Conservation (phyloP, 2,797 vertebrate species). For the Pyrocephalus nanus region DNA sequence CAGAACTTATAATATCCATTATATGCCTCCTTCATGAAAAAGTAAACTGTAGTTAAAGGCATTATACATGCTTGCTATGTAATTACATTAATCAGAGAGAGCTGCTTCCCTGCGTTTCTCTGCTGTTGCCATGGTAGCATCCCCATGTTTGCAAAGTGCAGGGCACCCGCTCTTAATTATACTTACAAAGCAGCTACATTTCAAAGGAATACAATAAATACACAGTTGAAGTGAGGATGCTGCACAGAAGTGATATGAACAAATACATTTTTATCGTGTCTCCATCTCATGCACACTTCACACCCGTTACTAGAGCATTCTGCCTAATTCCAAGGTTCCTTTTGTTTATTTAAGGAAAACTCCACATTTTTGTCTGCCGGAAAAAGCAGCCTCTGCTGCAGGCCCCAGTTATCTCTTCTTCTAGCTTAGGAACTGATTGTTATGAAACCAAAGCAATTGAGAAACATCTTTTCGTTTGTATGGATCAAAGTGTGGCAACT, state of each 20-base stretch:
- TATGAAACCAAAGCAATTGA: not conserved
- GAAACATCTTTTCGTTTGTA: not conserved
- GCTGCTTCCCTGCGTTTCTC: conserved; percentile 70
- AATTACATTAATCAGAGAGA: conserved; percentile 79
- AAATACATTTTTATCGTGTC: conserved; percentile 16
- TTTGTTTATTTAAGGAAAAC: conserved; percentile 12
- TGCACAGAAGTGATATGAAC: conserved; percentile 52
- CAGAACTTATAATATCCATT: conserved; percentile 59
- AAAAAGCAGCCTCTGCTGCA: conserved; percentile 13
- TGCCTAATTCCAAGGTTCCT: not conserved
- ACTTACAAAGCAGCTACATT: conserved; percentile 71
- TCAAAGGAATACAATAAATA: conserved; percentile 73
- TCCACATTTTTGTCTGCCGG: conserved; percentile 14
- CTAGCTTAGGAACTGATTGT: not conserved
- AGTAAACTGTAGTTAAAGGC: conserved; percentile 74
- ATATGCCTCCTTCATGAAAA: conserved; percentile 67
- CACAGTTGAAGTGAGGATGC: conserved; percentile 56
- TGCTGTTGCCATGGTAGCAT: conserved; percentile 79
- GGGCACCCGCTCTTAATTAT: conserved; percentile 74
- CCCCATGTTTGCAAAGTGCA: conserved; percentile 72
- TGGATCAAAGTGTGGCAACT: not conserved
- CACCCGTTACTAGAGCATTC: not conserved
- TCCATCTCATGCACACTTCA: conserved; percentile 36
- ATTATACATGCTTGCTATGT: conserved; percentile 71
- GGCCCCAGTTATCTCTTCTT: conserved; percentile 2